Base-by-base conservation (phyloP, 2,797 vertebrate genomes). In the Epinephelus awoara region DNA sequence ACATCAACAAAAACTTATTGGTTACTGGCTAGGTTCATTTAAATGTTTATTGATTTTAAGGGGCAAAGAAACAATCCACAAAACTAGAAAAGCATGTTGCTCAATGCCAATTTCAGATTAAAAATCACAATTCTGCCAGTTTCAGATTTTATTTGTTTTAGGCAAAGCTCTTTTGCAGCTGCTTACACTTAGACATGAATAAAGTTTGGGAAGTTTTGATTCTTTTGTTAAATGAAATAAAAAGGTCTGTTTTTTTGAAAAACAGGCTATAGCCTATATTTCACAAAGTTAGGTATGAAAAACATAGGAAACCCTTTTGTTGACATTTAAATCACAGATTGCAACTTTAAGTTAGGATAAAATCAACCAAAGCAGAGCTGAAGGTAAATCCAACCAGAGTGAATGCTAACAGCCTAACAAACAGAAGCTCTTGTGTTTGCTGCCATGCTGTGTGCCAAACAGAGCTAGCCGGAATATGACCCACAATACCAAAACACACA, bases 381-480 rank as follows among this genome's bases (percentile, higher is more conserved):
- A 34, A 19, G 55, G 25, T 29, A 38, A 38, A 42, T 14, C 21
- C 23, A 23, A 52, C 34, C 46, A 17, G 18, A 34, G 34, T 34
- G 34, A 44, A 56, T 1, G 58, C 64, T 47, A 62, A 42, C 62
- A 70, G 52, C 38, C 59, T 47, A 47, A 42, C 29, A 51, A 9
- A 63, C 46, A 72, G 29, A 47, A 65, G 40, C 29, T 14, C 47
- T 17, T 34, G 42, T 62, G 72, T 65, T 72, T 77, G 63, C 46
- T 72, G 67, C 52, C 23, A 61, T 42, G 38, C 51, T 67, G 18
- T 51, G 21, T 62, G 62, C 71, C 63, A 71, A 54, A 73, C 68
- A 65, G 57, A 71, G 65, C 44, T 62, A 51, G 57, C 62, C 51
- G 58, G 56, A 74, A 15, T 44, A 46, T 75, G 71, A 72, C 71